Conservation (phyloP, 2,797 vertebrate genomes). For the Clamator glandarius region DNA sequence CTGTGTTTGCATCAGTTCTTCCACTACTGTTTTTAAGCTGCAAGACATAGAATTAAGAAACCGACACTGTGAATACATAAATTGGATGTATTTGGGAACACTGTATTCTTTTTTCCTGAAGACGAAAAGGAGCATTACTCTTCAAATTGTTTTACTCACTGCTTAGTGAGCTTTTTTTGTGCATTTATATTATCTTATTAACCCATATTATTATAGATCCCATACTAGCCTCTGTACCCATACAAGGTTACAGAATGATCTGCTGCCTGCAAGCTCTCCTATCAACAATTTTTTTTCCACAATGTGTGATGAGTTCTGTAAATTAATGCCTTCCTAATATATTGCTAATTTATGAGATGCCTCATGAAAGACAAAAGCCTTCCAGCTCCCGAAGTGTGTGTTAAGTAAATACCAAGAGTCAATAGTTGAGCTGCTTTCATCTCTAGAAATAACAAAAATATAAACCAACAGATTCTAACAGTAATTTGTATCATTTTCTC, state of each 20-base stretch:
- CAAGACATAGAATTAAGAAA: slow-evolving; percentile 48
- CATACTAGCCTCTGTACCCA: background rate
- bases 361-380: background rate
- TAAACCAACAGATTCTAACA: background rate
- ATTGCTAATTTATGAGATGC: background rate
- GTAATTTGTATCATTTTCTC: background rate
- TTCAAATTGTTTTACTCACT: background rate
- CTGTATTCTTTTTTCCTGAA: background rate
- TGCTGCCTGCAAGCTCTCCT: background rate
- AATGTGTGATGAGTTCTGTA: background rate
- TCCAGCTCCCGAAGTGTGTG: background rate
- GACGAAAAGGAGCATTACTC: background rate
- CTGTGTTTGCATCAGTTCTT: slow-evolving; percentile 89
- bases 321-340: background rate
- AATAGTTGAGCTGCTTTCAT: background rate
- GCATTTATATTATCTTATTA: background rate
- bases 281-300: background rate
- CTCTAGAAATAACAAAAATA: background rate
- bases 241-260: background rate
- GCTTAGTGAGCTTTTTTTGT: background rate
- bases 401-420: background rate
- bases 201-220: background rate
- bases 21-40: slow-evolving; percentile 90
- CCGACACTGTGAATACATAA: background rate
- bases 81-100: background rate